Base-by-base conservation (phyloP, 2,113 vertebrate genomes). In the Callionymus lyra region DNA sequence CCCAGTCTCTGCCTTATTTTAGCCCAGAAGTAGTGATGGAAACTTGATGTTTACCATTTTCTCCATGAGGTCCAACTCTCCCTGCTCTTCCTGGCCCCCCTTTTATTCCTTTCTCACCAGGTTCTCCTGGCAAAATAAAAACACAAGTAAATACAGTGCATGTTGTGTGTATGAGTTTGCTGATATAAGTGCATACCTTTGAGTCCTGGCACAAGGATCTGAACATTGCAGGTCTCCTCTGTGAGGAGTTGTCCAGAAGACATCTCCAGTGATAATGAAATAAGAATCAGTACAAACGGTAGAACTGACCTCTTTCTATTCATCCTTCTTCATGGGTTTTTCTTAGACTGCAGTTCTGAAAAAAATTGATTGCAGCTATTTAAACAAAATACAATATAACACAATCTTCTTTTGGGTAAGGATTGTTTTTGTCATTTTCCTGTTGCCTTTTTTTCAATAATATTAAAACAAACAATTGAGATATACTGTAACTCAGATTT, bases 181-280 rank as follows among this genome's bases (percentile, higher is more conserved):
- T 9, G 12, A 3, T 13, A 15, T 2, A 38, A 36, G 2, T 9
- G 15, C 14, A 12, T 91, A 89, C 93, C 94, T 96, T 98, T 97
- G 59, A 98, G 91, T 74, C 94, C 94, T 0, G 94, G 94, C 53
- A 98, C 89, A 12, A 98, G 90, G 65, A 98, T 92, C 68, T 98
- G 94, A 74, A 98, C 82, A 6, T 90, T 92, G 77, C 94, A 98
- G 59, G 91, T 75, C 3, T 98, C 94, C 1, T 97, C 94, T 47
- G 82, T 54, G 27, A 88, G 74, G 34, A 87, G 87, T 74, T 97
- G 91, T 77, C 87, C 76, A 64, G 72, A 42, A 34, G 76, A 87
- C 56, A 82, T 79, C 38, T 71, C 72, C 63, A 89, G 70, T 18
- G 74, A 76, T 74, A 91, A 74, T 65, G 91, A 82, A 79, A 84